These are phyloP conservation scores for Myathropa florea DNA, from an alignment of 2,888 invertebrate species.

Conservation along the genomic window DNA sequence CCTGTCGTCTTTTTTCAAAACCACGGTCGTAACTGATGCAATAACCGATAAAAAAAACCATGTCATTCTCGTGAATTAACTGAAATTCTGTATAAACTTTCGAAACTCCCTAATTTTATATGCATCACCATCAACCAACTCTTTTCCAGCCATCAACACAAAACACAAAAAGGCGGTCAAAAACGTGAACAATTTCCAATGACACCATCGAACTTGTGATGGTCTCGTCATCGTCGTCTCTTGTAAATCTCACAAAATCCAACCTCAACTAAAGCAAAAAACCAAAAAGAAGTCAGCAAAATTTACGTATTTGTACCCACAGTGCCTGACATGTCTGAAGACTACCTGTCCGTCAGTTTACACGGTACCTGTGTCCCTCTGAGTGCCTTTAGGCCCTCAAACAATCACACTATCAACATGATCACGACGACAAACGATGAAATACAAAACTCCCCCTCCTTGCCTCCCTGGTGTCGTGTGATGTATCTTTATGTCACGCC, in stretches of 20 bases:
- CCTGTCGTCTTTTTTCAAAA: no score
- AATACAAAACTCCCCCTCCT: neutral
- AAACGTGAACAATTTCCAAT: slow-evolving; percentile 59
- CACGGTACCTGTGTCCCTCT: slow-evolving; percentile 8
- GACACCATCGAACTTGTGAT: slow-evolving; percentile 33
- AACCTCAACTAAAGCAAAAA: slow-evolving; percentile 2
- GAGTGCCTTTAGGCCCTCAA: slow-evolving; percentile 12
- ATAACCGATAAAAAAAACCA: neutral
- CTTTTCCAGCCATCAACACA: neutral
- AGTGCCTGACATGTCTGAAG: neutral
- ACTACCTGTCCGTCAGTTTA: slow-evolving; percentile 27
- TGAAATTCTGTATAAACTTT: neutral
- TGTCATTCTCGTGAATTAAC: neutral
- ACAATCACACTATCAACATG: slow-evolving; percentile 47
- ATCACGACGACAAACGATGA: slow-evolving; percentile 45
- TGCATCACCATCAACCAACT: neutral
- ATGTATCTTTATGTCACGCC: slow-evolving; percentile 37
- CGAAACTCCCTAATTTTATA: slow-evolving; percentile 1
- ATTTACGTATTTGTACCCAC: neutral
- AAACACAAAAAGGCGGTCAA: slow-evolving; percentile 19
- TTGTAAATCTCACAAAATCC: neutral
- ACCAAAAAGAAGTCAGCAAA: neutral
- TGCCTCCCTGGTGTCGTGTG: slow-evolving; percentile 1
- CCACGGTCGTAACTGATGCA: neutral
- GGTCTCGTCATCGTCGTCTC: slow-evolving; percentile 23